Evolutionary conservation across 2,113 vertebrate species (phyloP), one percentile per base, ranked within the genome.

Genomic region (Hippoglossus stenolepis): DNA sequence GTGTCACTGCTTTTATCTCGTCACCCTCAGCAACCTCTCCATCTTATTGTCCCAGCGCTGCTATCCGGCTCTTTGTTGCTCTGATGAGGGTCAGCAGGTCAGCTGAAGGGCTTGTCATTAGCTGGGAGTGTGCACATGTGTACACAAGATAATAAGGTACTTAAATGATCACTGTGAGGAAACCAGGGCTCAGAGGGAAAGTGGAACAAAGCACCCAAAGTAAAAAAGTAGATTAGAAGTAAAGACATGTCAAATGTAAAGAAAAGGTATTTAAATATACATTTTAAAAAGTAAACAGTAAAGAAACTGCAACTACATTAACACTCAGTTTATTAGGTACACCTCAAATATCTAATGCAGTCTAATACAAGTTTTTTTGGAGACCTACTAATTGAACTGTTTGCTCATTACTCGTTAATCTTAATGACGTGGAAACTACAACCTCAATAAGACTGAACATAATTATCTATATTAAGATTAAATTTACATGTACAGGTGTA

Each of bases 31-130:
- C 77, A 87, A 90, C 82, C 84, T 84, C 84, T 88, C 78, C 82
- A 60, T 87, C 89, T 84, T 80, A 75, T 85, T 88, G 80, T 84
- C 74, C 78, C 26, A 67, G 79, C 13, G 56, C 69, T 49, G 81
- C 84, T 67, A 59, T 90, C 85, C 45, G 77, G 68, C 72, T 85
- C 82, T 84, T 83, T 87, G 85, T 84, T 11, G 38, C 83, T 79
- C 61, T 84, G 87, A 90, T 87, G 77, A 89, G 86, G 86, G 89
- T 90, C 84, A 83, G 65, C 38, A 0, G 87, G 87, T 90, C 80
- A 85, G 71, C 12, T 5, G 31, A 64, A 40, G 80, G 76, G 56
- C 59, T 87, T 2, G 75, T 80, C 85, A 86, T 89, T 86, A 87
- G 83, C 83, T 24, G 49, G 14, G 49, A n/a, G 64, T 5, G 69